Percentiles rank a stretch among this genome's conserved stretches.
Conservation (phyloP, 2,113 vertebrate genomes). For the Alethe diademata region DNA sequence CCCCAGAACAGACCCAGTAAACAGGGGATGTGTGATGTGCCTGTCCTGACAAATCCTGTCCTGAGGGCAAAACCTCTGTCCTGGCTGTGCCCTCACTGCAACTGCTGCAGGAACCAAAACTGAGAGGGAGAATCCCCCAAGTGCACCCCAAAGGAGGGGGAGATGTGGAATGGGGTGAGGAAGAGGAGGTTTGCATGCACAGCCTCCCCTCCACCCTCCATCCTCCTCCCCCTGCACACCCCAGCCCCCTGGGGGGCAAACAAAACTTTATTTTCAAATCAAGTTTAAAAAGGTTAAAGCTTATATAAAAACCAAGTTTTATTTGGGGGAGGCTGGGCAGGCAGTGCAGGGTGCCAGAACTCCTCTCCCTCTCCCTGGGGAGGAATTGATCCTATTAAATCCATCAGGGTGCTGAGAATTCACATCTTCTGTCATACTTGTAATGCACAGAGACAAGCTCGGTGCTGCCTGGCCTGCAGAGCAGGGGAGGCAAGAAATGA, state of each 20-base stretch:
- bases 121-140: too few relatives aligned
- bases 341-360: not conserved
- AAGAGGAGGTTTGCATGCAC: not conserved
- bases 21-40: not conserved
- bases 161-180: too few relatives aligned
- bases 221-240: not conserved
- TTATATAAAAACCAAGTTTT: rapidly evolving
- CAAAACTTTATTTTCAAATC: not conserved
- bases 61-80: not conserved
- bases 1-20: not conserved
- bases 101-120: too few relatives aligned
- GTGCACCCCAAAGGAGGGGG: not conserved
- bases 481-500: not conserved
- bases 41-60: too few relatives aligned
- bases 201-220: not conserved
- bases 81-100: too few relatives aligned
- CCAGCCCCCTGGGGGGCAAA: not conserved
- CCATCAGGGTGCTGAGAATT: not conserved
- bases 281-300: not conserved
- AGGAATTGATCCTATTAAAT: conserved; percentile 8
- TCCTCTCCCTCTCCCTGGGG: not conserved
- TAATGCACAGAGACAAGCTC: conserved; percentile 34
- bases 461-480: not conserved
- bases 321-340: not conserved
- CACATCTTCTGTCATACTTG: not conserved